Conservation (phyloP, 2,113 vertebrate genomes). For the Grammomys surdaster region DNA sequence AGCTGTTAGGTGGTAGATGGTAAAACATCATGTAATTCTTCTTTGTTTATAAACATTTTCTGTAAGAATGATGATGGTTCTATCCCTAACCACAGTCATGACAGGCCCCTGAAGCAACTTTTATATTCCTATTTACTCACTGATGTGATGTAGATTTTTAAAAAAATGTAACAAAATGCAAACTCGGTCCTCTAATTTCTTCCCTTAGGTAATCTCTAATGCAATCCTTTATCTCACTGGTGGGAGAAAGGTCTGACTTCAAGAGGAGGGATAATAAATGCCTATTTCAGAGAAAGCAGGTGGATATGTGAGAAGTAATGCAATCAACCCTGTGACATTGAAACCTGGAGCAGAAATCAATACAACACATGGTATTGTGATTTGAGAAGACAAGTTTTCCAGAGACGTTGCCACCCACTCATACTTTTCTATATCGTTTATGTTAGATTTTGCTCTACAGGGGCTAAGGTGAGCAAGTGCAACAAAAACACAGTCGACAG, state of each 20-base stretch:
- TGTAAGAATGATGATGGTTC: background rate
- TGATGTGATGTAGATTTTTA: background rate
- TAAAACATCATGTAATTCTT: background rate
- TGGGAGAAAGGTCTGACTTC: background rate
- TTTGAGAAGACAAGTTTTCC: constrained; percentile 18
- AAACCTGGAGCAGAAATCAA: background rate
- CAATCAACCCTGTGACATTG: background rate
- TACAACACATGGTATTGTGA: background rate
- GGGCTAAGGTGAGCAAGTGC: background rate
- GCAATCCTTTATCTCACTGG: background rate
- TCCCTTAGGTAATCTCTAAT: background rate
- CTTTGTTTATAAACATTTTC: background rate
- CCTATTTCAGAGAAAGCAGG: background rate
- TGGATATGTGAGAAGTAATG: background rate
- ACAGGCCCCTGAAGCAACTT: background rate
- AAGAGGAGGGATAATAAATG: background rate
- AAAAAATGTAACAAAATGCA: constrained; percentile 3
- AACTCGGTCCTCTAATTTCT: background rate
- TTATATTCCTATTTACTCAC: background rate
- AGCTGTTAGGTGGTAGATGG: background rate
- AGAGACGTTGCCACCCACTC: background rate
- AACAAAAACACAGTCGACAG: background rate
- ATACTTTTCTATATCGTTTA: background rate
- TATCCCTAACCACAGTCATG: background rate
- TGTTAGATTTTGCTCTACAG: background rate